These are phyloP conservation scores for Ectemnius continuus DNA, from an alignment of 2,888 invertebrate genomes.

Conservation along the genomic window DNA sequence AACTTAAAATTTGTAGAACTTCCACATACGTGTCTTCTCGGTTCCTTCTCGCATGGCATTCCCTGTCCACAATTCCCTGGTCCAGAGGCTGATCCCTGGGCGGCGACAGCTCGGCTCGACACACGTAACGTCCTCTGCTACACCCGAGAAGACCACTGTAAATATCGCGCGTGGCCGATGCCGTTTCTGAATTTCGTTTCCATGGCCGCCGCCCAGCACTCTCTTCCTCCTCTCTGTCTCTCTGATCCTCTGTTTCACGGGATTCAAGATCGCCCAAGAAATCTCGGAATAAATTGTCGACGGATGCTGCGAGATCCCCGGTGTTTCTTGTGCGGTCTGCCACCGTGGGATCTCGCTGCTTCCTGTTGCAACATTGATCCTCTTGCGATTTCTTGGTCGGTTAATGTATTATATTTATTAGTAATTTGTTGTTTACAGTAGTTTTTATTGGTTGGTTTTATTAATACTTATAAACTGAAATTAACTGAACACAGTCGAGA, in stretches of 20 bases:
- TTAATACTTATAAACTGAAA: too few species aligned
- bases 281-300: constrained; percentile 29
- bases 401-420: background rate
- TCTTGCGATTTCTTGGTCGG: background rate
- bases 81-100: too few species aligned
- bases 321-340: background rate
- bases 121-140: too few species aligned
- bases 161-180: constrained; percentile 40
- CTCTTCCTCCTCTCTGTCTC: background rate
- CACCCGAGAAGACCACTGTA: constrained; percentile 25
- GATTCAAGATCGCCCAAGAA: background rate
- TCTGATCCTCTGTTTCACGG: constrained; percentile 14
- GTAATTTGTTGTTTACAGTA: too few species aligned
- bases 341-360: background rate
- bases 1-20: background rate
- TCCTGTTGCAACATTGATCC: background rate
- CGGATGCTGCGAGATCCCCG: background rate
- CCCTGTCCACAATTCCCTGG: constrained; percentile 1
- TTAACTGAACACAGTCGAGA: too few species aligned
- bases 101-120: too few species aligned
- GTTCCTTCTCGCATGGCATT: constrained; percentile 6
- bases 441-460: too few species aligned
- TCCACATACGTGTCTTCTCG: background rate
- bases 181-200: constrained; percentile 16
- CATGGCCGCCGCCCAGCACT: background rate